These are phyloP conservation scores for Vireo griseus DNA, from an alignment of 2,797 vertebrate genomes.

Conservation along the genomic window DNA sequence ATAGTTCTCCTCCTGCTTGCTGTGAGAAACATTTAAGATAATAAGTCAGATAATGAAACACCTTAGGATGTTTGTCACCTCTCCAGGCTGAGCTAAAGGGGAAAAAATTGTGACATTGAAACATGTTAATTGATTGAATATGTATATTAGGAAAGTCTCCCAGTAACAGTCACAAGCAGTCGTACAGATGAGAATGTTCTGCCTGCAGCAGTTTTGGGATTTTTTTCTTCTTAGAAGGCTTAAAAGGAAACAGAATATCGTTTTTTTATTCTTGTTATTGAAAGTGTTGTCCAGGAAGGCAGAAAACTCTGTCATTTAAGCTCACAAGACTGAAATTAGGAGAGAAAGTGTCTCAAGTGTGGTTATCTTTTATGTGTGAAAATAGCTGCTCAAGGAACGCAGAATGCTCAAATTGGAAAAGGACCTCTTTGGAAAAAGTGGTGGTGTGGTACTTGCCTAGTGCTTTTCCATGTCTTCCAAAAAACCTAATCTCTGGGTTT, in stretches of 20 bases:
- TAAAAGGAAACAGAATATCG: not conserved
- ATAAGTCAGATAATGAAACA: not conserved
- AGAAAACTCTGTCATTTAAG: not conserved
- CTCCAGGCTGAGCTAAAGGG: not conserved
- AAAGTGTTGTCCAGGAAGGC: constrained; percentile 2
- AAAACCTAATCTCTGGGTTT: not conserved
- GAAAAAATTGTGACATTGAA: not conserved
- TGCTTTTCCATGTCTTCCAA: not conserved
- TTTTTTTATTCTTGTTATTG: not conserved
- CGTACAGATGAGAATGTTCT: not conserved
- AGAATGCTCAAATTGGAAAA: not conserved
- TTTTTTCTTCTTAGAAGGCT: not conserved
- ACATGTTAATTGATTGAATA: not conserved
- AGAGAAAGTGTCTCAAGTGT: not conserved
- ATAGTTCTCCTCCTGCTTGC: not conserved
- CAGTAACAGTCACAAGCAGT: not conserved
- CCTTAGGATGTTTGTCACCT: not conserved
- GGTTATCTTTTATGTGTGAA: not conserved
- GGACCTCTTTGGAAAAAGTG: not conserved
- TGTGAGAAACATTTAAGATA: not conserved
- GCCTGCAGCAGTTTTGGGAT: not conserved
- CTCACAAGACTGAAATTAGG: not conserved
- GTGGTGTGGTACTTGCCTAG: not conserved
- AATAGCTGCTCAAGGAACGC: not conserved
- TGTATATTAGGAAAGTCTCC: not conserved